A percentile compares a stretch with the other conserved stretches of the same genome.
These are phyloP conservation scores for rabbit (Oryctolagus cuniculus) DNA, from an alignment of 2,113 vertebrate genomes.

Conservation along the genomic window mOryCun1.1 NC_091436.1:29186001-29186500, in stretches of 20 bases:
- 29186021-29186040: background rate
- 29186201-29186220: background rate
- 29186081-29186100: too few relatives aligned
- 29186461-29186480: background rate
- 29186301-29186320: background rate
- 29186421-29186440: background rate
- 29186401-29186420: background rate
- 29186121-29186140: too few relatives aligned
- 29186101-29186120: too few relatives aligned
- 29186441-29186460: background rate
- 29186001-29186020: background rate
- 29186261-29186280: conserved; percentile 12
- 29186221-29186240: background rate
- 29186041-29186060: too few relatives aligned
- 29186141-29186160: background rate
- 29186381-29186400: background rate
- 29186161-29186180: background rate
- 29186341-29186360: background rate
- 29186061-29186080: too few relatives aligned
- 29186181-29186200: background rate
- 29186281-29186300: background rate
- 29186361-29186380: background rate
- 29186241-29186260: background rate
- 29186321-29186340: background rate
- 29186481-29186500: background rate